Percentiles rank a stretch among this genome's conserved stretches.
Conservation (phyloP, 64 coral and sea anemone species). For the Acropora yongei region DNA sequence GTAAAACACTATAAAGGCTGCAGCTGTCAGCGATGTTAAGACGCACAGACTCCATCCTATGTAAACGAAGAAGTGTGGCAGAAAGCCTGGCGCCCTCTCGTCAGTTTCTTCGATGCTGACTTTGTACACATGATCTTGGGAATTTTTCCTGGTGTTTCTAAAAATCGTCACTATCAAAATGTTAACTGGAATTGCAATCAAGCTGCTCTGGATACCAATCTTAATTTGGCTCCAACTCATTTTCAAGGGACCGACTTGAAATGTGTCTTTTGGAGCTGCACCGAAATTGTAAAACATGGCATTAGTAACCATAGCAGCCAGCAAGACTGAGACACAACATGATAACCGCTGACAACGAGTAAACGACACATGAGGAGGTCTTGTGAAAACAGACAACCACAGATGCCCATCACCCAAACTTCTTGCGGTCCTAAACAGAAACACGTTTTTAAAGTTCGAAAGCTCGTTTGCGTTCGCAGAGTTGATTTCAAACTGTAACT, state of each 20-base stretch:
- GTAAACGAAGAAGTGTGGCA: slow-evolving; percentile 70
- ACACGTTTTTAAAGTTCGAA: slow-evolving; percentile 67
- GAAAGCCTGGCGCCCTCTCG: slow-evolving; percentile 41
- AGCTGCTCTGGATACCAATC: slow-evolving; percentile 88
- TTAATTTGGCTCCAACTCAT: slow-evolving; percentile 93
- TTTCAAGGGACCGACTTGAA: slow-evolving; percentile 79
- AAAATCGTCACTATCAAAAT: slow-evolving; percentile 78
- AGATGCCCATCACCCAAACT: slow-evolving; percentile 59
- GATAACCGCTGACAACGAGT: slow-evolving; percentile 85
- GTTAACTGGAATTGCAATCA: slow-evolving; percentile 86
- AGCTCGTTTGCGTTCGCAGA: slow-evolving; percentile 65
- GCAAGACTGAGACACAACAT: slow-evolving; percentile 79
- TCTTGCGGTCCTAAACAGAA: slow-evolving; percentile 47
- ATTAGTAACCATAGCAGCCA: slow-evolving; percentile 86
- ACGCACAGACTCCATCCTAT: slow-evolving; percentile 76
- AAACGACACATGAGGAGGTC: slow-evolving; percentile 82
- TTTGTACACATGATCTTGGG: not conserved
- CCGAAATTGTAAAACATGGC: slow-evolving; percentile 96
- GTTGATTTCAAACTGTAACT: slow-evolving; percentile 29
- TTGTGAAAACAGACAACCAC: slow-evolving; percentile 80
- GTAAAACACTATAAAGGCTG: slow-evolving; percentile 83
- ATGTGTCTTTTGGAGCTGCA: slow-evolving; percentile 51
- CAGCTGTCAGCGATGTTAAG: slow-evolving; percentile 39
- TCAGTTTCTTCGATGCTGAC: not conserved
- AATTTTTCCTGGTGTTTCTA: slow-evolving; percentile 75